phyloP scores from a whole-genome alignment of 2,888 invertebrate genomes.

The Lasioglossum oenotherae region DNA sequence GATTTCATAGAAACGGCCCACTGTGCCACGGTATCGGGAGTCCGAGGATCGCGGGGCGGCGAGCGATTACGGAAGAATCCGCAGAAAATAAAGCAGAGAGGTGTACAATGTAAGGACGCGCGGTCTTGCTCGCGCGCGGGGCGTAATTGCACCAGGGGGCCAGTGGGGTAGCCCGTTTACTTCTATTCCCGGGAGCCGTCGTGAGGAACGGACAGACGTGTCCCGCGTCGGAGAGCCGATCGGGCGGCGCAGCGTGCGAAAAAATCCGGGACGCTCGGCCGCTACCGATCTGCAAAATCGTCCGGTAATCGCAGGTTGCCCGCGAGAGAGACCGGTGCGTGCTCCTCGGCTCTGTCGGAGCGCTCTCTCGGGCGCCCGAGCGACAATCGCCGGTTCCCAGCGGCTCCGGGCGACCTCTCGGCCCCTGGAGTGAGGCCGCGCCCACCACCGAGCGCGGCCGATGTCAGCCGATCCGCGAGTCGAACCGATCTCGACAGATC shows the following conservation, averaged over 20 bases:
- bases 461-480: not conserved
- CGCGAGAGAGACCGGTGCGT: conserved; percentile 60
- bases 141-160: conserved; percentile 38
- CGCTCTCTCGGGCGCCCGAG: conserved; percentile 63
- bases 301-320: conserved; percentile 72
- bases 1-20: not conserved
- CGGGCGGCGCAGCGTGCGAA: conserved; percentile 67
- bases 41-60: conserved; percentile 8
- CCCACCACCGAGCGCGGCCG: not conserved
- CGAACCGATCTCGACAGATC: conserved; percentile 73
- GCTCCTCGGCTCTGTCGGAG: conserved; percentile 62
- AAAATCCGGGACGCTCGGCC: conserved; percentile 66
- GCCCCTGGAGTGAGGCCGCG: not conserved
- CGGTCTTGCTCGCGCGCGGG: conserved; percentile 4
- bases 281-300: conserved; percentile 75
- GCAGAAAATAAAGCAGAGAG: conserved; percentile 34
- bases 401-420: conserved; percentile 77
- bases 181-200: conserved; percentile 38
- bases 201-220: conserved; percentile 47
- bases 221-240: conserved; percentile 57
- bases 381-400: conserved; percentile 81
- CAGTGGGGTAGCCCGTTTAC: conserved; percentile 44
- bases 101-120: conserved; percentile 36
- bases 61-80: conserved; percentile 37
- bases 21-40: not conserved